Evolutionary conservation across 2,888 invertebrate genomes (phyloP).

Genomic region (Callosobruchus maculatus): DNA sequence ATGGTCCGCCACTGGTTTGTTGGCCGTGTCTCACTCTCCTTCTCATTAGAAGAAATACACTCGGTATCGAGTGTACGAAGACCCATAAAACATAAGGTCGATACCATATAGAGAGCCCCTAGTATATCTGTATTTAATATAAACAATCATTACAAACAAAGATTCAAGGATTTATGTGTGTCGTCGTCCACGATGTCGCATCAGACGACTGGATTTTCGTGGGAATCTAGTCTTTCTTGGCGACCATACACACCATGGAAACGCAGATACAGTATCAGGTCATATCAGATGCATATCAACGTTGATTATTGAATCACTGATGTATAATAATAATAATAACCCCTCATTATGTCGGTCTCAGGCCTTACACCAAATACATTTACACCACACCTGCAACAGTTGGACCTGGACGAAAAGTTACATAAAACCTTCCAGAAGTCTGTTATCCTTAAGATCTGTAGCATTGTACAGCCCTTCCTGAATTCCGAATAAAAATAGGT

Average conservation of each 20-base stretch:
- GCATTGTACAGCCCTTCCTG: too few relatives aligned
- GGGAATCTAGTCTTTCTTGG: slow-evolving; percentile 16
- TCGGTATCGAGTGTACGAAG: slow-evolving; percentile 9
- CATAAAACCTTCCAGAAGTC: too few relatives aligned
- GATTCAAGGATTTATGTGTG: slow-evolving; percentile 34
- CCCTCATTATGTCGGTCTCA: too few relatives aligned
- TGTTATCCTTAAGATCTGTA: too few relatives aligned
- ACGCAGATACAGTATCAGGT: too few relatives aligned
- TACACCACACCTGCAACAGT: too few relatives aligned
- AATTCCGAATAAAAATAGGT: too few relatives aligned
- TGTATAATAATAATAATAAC: too few relatives aligned
- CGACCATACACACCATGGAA: neutral
- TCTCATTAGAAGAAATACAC: slow-evolving; percentile 23
- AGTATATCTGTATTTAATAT: slow-evolving; percentile 38
- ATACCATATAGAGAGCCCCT: slow-evolving; percentile 30
- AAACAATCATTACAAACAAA: slow-evolving; percentile 32
- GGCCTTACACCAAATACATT: too few relatives aligned
- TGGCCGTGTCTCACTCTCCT: slow-evolving; percentile 17
- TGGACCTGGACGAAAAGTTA: too few relatives aligned
- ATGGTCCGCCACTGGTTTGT: neutral
- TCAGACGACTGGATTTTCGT: slow-evolving; percentile 3
- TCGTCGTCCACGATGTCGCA: slow-evolving; percentile 9
- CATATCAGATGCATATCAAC: too few relatives aligned
- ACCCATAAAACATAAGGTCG: slow-evolving; percentile 29
- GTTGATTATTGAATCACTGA: too few relatives aligned